Evolutionary conservation across 2,888 invertebrate species (phyloP).

Genomic region (Chrysina gloriosa): DNA sequence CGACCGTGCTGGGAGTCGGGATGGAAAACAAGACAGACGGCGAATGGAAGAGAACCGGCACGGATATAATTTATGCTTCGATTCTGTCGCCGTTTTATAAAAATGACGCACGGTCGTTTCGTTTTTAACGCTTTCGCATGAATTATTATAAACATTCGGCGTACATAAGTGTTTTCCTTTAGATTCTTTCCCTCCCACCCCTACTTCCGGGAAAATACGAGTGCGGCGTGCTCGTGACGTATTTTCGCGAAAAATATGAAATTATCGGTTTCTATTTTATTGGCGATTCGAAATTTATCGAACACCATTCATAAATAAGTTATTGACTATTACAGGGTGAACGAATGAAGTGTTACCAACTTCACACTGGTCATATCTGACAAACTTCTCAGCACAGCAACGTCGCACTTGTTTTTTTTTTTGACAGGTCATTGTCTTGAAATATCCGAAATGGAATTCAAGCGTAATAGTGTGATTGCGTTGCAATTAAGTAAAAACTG

Average conservation of each 20-base stretch:
- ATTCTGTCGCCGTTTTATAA: constrained; percentile 17
- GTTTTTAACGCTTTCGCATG: constrained; percentile 10
- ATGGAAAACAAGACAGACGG: constrained; percentile 24
- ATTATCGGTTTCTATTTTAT: background rate
- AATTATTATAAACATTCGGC: constrained; percentile 13
- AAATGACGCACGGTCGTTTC: constrained; percentile 14
- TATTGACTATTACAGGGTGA: background rate
- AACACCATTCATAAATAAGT: background rate
- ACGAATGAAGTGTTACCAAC: no score
- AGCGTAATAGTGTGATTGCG: no score
- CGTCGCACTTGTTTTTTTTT: no score
- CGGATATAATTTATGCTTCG: constrained; percentile 9
- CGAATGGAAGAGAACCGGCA: constrained; percentile 7
- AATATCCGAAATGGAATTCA: no score
- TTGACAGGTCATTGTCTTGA: no score
- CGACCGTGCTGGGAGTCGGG: constrained; percentile 19
- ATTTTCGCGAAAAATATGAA: background rate
- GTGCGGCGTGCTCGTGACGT: background rate
- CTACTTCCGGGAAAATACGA: background rate
- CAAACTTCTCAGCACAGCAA: no score
- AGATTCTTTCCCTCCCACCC: no score
- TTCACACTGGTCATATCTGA: no score
- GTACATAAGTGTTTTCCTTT: constrained; percentile 8
- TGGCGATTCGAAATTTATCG: background rate
- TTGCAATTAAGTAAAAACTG: no score